Evolutionary conservation across 2,888 invertebrate species (phyloP).

Genomic region (Spicauda simplicius): DNA sequence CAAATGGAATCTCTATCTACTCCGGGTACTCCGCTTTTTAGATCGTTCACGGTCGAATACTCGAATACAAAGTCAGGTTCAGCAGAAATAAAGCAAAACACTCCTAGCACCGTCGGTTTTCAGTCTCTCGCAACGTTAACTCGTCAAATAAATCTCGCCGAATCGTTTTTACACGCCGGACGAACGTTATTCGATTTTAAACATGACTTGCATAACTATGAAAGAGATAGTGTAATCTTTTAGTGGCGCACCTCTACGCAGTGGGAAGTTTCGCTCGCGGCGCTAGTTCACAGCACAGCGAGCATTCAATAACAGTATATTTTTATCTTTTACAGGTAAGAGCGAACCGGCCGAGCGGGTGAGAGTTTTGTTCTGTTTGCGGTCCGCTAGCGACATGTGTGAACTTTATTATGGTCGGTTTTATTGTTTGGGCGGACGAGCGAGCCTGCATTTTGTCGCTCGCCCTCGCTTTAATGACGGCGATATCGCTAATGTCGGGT

Average conservation of each 20-base stretch:
- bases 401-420: conserved; percentile 71
- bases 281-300: conserved; percentile 21
- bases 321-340: conserved; percentile 75
- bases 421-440: conserved; percentile 59
- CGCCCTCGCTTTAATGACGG: conserved; percentile 53
- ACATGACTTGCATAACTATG: conserved; percentile 37
- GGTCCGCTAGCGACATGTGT: conserved; percentile 61
- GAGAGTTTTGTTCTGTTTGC: conserved; percentile 70
- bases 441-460: conserved; percentile 50
- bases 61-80: conserved; percentile 47
- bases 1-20: conserved; percentile 45
- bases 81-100: conserved; percentile 44
- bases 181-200: conserved; percentile 45
- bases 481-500: conserved; percentile 46
- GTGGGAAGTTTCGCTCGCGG: conserved; percentile 32
- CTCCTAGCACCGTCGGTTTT: conserved; percentile 46
- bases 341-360: conserved; percentile 58
- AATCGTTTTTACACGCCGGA: conserved; percentile 39
- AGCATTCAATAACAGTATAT: conserved; percentile 57
- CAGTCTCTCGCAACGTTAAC: conserved; percentile 45
- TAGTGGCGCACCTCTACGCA: conserved; percentile 18
- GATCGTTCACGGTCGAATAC: conserved; percentile 51
- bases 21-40: conserved; percentile 46
- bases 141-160: conserved; percentile 46
- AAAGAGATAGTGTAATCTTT: conserved; percentile 33